Evolutionary conservation across 2,797 vertebrate species (phyloP), one percentile per base, ranked within the genome.

Genomic region (Presbytis comata): DNA sequence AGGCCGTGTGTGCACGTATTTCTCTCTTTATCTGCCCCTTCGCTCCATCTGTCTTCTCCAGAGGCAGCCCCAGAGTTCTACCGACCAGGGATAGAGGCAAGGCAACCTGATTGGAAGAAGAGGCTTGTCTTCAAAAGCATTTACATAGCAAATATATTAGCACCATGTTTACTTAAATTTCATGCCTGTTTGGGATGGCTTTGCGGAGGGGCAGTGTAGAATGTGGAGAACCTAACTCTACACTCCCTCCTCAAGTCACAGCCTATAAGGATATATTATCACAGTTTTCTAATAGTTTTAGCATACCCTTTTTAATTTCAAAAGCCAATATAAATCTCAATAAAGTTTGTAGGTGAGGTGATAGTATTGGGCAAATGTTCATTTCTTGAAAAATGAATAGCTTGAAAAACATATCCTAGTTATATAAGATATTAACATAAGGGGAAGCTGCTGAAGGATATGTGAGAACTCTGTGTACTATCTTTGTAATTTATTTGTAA

Each of bases 241-340:
- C 9, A 13, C 33, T 46, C 70, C 41, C 36, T 75, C 22, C 24
- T 78, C 17, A 41, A 90, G 84, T 3, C 76, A 90, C 16, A 74
- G 75, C n/a, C 41, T 36, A 8, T 0, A 4, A 41, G 41, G 26
- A 57, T 13, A n/a, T 36, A 44, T 82, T 85, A 90, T 84, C 70
- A 74, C 53, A 64, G 72, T 67, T 81, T 78, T 30, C 55, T 26
- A 75, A 81, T 14, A 67, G 10, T 46, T 91, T 59, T 46, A 80
- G 79, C n/a, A 75, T 28, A 48, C 24, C 0, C n/a, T 55, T 89
- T 87, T 39, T 46, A 64, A 78, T 81, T 64, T 78, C 72, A 87
- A 96, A 89, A 89, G 44, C 33, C 72, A 81, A 57, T 24, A 72
- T 26, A 95, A 92, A 74, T 92, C 33, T 81, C 92, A 82, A 81